Evolutionary conservation across 2,888 invertebrate species (phyloP).

Genomic region (Hymenopus coronatus): DNA sequence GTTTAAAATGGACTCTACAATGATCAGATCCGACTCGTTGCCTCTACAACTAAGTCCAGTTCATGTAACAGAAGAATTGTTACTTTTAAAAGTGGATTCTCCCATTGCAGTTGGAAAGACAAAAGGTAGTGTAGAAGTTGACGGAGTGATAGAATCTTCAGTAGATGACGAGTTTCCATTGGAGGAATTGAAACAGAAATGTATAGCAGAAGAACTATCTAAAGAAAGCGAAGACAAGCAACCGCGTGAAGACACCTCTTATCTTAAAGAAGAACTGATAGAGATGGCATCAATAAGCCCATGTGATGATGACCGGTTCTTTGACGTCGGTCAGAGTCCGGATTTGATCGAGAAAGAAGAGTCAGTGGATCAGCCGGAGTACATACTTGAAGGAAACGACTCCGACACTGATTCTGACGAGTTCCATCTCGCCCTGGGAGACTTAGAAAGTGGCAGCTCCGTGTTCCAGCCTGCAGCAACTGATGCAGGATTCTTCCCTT

Average conservation of each 20-base stretch:
- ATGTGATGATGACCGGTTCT: neutral
- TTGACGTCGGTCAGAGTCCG: neutral
- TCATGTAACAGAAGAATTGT: neutral
- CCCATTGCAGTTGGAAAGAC: neutral
- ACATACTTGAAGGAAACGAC: neutral
- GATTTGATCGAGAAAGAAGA: neutral
- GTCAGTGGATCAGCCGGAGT: neutral
- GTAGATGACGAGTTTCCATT: neutral
- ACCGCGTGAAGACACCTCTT: neutral
- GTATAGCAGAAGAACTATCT: neutral
- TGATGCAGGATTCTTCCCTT: conserved; percentile 41
- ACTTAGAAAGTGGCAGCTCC: conserved; percentile 55
- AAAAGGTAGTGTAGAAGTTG: neutral
- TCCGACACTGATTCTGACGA: conserved; percentile 4
- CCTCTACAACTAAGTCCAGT: neutral
- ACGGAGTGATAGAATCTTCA: neutral
- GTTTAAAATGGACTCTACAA: neutral
- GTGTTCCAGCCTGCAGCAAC: conserved; percentile 46
- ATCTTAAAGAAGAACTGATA: neutral
- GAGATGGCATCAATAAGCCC: neutral
- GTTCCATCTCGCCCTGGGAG: conserved; percentile 36
- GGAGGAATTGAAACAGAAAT: neutral
- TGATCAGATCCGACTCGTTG: neutral
- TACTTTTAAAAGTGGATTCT: neutral
- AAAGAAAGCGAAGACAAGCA: neutral